phyloP scores from a whole-genome alignment of 1,140 invertebrate genomes.

The Drosophila mojavensis region DNA sequence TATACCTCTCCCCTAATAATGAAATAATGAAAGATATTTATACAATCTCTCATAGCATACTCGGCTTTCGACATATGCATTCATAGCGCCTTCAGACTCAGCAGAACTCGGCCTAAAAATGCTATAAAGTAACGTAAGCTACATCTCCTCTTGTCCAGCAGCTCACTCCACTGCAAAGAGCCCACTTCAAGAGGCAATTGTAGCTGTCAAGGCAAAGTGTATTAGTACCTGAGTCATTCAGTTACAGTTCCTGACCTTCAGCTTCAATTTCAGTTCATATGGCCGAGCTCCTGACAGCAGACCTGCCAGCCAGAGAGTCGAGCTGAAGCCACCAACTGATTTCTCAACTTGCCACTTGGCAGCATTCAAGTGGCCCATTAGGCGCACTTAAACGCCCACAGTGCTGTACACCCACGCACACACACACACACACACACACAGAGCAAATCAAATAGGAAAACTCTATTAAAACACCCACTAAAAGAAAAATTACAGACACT shows the following conservation, averaged over 20 bases:
- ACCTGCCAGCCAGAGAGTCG: conserved; percentile 6
- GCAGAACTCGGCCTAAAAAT: too few species aligned
- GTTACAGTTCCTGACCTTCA: conserved; percentile 40
- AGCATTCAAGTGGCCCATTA: conserved; percentile 60
- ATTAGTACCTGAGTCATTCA: conserved; percentile 8
- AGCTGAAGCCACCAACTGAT: conserved; percentile 50
- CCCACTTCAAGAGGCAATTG: background rate
- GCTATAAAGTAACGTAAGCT: too few species aligned
- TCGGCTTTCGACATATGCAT: too few species aligned
- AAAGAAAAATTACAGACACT: conserved; percentile 75
- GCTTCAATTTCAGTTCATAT: conserved; percentile 23
- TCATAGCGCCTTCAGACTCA: too few species aligned
- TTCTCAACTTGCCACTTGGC: conserved; percentile 43
- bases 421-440: conserved; percentile 24
- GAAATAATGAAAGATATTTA: too few species aligned
- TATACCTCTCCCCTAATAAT: too few species aligned
- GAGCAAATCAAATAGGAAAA: conserved; percentile 52
- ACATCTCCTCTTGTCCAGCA: too few species aligned
- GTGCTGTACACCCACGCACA: conserved; percentile 20
- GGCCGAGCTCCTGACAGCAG: conserved; percentile 18
- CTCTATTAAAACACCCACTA: conserved; percentile 71
- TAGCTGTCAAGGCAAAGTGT: background rate
- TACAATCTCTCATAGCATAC: too few species aligned
- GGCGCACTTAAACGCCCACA: conserved; percentile 61
- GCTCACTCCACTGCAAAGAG: background rate